phyloP scores from a whole-genome alignment of 92 coral and sea anemone genomes.

The Porites rus region DNA sequence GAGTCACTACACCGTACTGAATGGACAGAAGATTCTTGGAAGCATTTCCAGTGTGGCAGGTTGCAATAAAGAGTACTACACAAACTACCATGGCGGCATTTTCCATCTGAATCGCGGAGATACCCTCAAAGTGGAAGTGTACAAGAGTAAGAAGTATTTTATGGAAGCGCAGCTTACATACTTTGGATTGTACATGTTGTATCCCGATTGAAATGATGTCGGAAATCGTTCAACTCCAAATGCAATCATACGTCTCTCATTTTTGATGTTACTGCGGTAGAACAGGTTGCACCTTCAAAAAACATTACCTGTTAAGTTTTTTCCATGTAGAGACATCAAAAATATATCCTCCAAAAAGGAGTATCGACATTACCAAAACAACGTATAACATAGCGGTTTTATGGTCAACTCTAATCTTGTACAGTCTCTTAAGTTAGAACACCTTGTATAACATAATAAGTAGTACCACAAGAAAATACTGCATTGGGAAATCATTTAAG shows the following conservation, averaged over 20 bases:
- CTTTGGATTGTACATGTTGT: constrained; percentile 89
- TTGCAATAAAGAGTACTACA: constrained; percentile 60
- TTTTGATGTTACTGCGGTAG: too few relatives aligned
- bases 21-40: constrained; percentile 65
- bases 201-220: constrained; percentile 34
- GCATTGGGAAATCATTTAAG: not conserved
- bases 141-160: constrained; percentile 59
- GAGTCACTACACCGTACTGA: constrained; percentile 76
- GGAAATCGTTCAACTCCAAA: too few relatives aligned
- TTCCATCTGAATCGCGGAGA: constrained; percentile 78
- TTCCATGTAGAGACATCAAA: too few relatives aligned
- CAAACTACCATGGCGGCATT: constrained; percentile 93
- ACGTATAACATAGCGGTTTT: not conserved
- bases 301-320: not conserved
- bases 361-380: not conserved
- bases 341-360: not conserved
- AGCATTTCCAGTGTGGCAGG: constrained; percentile 81
- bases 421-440: not conserved
- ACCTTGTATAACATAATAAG: not conserved
- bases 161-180: constrained; percentile 66
- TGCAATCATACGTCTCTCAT: too few relatives aligned
- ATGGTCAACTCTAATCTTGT: not conserved
- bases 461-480: not conserved
- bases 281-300: too few relatives aligned
- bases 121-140: constrained; percentile 71